Conservation (phyloP, 2,797 vertebrate genomes). For the Todus mexicanus region DNA sequence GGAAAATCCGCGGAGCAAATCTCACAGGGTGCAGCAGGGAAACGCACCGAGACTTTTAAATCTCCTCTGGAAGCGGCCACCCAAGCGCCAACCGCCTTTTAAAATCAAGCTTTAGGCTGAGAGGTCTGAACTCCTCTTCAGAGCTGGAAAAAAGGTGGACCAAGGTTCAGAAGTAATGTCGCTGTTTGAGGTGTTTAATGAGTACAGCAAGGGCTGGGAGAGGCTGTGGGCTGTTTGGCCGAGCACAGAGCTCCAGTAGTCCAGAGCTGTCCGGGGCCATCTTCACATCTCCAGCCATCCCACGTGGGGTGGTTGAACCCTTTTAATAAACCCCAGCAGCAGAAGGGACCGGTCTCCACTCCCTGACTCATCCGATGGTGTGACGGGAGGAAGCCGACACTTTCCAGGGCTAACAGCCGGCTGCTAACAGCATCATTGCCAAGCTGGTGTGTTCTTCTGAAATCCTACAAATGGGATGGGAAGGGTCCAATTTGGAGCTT, state of each 20-base stretch:
- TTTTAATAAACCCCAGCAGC: not conserved
- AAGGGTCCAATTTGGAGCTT: conserved; percentile 16
- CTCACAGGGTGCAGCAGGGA: not conserved
- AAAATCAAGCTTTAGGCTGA: not conserved
- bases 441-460: not conserved
- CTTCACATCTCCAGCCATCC: not conserved
- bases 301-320: fast-evolving
- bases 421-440: not conserved
- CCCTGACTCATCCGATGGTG: fast-evolving
- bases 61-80: not conserved
- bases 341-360: not conserved
- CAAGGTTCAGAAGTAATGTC: not conserved
- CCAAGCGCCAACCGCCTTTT: not conserved
- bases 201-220: not conserved
- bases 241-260: not conserved
- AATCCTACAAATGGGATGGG: not conserved
- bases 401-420: not conserved
- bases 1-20: not conserved
- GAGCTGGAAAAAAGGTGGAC: not conserved
- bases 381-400: not conserved
- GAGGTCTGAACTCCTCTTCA: not conserved
- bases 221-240: not conserved
- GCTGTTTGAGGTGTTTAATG: not conserved
- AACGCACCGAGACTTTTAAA: not conserved
- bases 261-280: not conserved